Percentiles rank a stretch among this genome's conserved stretches.
Evolutionary conservation across 2,888 invertebrate genomes (phyloP).

Genomic region (Amiota minor): DNA sequence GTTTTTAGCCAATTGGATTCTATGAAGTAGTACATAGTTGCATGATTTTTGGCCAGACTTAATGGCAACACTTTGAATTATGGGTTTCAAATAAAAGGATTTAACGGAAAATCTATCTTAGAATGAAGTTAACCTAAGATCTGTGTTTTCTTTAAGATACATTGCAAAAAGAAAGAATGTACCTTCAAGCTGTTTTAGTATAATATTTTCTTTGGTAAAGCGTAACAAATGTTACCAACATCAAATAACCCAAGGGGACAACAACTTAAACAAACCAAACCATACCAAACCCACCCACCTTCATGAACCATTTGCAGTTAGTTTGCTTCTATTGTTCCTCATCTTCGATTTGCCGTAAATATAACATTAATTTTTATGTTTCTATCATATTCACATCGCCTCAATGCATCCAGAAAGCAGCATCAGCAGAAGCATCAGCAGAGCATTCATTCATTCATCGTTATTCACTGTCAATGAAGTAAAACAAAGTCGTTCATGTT

Average conservation of each 20-base stretch:
- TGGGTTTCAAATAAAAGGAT: too few species aligned
- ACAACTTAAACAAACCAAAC: not conserved
- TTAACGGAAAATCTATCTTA: too few species aligned
- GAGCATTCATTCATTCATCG: not conserved
- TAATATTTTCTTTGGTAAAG: not conserved
- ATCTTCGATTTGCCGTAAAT: conserved; percentile 55
- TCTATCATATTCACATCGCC: conserved; percentile 41
- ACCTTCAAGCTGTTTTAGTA: not conserved
- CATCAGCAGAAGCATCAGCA: conserved; percentile 8
- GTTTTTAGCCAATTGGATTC: conserved; percentile 26
- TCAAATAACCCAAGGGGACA: conserved; percentile 13
- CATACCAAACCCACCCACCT: not conserved
- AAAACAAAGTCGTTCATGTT: not conserved
- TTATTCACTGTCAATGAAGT: too few species aligned
- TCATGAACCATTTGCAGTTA: too few species aligned
- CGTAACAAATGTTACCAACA: conserved; percentile 25
- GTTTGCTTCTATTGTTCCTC: not conserved
- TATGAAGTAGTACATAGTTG: not conserved
- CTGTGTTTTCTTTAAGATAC: too few species aligned
- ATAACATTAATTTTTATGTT: conserved; percentile 68
- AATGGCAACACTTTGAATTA: not conserved
- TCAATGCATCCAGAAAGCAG: conserved; percentile 20
- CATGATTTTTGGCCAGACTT: conserved; percentile 13
- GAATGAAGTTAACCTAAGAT: too few species aligned
- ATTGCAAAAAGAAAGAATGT: not conserved